These are phyloP conservation scores for Pseudeuparius sepicola DNA, from an alignment of 2,888 invertebrate genomes.

Conservation along the genomic window DNA sequence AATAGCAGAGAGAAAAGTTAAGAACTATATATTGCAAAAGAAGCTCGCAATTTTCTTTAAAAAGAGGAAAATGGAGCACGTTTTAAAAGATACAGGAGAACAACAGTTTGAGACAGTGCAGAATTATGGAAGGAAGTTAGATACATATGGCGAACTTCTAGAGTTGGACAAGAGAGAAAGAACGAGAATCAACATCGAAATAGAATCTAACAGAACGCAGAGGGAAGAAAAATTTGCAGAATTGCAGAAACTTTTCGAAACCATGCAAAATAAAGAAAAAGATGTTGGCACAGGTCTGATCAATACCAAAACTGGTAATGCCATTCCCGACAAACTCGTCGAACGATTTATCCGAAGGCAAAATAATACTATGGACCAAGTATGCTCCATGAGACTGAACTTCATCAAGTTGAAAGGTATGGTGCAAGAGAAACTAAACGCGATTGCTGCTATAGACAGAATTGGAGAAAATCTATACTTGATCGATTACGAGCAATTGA, in stretches of 20 bases:
- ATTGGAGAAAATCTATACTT: conserved; percentile 43
- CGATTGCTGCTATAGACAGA: conserved; percentile 36
- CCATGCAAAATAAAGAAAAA: conserved; percentile 29
- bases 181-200: conserved; percentile 23
- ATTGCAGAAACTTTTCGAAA: conserved; percentile 24
- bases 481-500: conserved; percentile 47
- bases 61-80: too few species aligned
- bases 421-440: conserved; percentile 31
- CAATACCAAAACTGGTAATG: conserved; percentile 34
- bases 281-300: conserved; percentile 34
- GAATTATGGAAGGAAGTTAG: conserved; percentile 23
- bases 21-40: conserved; percentile 32
- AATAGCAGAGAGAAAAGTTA: conserved; percentile 20
- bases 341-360: conserved; percentile 31
- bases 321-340: conserved; percentile 32
- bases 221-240: conserved; percentile 24
- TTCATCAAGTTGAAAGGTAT: conserved; percentile 33
- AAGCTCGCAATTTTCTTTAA: conserved; percentile 34
- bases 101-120: conserved; percentile 5
- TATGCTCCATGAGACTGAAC: conserved; percentile 30
- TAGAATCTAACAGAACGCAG: conserved; percentile 24
- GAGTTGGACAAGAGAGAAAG: conserved; percentile 22
- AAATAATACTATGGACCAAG: conserved; percentile 26
- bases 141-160: conserved; percentile 25
- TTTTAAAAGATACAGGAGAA: too few species aligned